phyloP scores from a whole-genome alignment of 2,888 invertebrate genomes.

The Liodrosophila aerea region DNA sequence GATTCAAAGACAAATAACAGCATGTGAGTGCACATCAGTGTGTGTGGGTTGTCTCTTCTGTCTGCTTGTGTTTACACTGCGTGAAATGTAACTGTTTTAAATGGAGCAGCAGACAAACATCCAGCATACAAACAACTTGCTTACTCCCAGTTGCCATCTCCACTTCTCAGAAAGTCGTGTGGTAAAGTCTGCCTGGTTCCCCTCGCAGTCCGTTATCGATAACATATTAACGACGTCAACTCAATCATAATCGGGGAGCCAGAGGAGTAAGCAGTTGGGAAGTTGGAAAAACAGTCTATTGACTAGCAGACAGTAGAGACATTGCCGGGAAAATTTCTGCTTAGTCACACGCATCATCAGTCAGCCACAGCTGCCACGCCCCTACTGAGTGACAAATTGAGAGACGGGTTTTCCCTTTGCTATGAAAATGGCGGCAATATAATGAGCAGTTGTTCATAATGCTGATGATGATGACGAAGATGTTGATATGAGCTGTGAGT shows the following conservation, averaged over 20 bases:
- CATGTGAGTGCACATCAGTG: constrained; percentile 33
- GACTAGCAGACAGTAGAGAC: constrained; percentile 15
- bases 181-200: constrained; percentile 1
- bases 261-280: not conserved
- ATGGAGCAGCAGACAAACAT: constrained; percentile 58
- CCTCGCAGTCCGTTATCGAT: constrained; percentile 47
- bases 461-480: constrained; percentile 7
- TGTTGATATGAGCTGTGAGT: constrained; percentile 25
- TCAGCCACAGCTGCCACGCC: constrained; percentile 38
- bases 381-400: constrained; percentile 72
- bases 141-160: too few relatives aligned
- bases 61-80: constrained; percentile 45
- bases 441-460: too few relatives aligned
- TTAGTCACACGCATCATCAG: constrained; percentile 58
- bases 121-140: constrained; percentile 1
- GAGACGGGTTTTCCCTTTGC: constrained; percentile 48
- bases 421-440: constrained; percentile 13
- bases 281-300: not conserved
- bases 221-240: constrained; percentile 77
- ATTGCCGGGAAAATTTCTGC: constrained; percentile 49
- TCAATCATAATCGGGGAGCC: constrained; percentile 70
- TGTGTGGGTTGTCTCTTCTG: not conserved
- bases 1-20: constrained; percentile 80
- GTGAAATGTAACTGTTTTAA: constrained; percentile 65
- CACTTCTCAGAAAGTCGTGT: too few relatives aligned